A percentile compares a stretch with the other conserved stretches of the same genome.
These are phyloP conservation scores for Chascanopsetta lugubris DNA, from an alignment of 2,113 vertebrate species.

Conservation along the genomic window DNA sequence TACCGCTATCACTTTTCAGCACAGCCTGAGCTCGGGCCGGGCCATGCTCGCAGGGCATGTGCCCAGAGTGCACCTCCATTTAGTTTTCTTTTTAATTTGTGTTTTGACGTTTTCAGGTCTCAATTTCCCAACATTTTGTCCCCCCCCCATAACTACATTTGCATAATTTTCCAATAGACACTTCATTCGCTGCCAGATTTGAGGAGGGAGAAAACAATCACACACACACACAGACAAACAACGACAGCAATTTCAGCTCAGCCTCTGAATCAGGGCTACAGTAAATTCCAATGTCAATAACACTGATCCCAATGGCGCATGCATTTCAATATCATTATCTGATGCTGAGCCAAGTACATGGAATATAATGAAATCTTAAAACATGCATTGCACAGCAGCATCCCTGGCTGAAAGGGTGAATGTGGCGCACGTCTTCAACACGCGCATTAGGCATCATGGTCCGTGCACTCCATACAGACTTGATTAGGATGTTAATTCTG, in stretches of 20 bases:
- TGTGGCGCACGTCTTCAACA: constrained; percentile 44
- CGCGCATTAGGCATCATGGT: constrained; percentile 36
- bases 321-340: constrained; percentile 78
- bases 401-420: constrained; percentile 42
- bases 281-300: constrained; percentile 75
- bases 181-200: constrained; percentile 71
- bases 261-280: constrained; percentile 59
- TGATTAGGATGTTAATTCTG: constrained; percentile 64
- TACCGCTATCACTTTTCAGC: constrained; percentile 48
- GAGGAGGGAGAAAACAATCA: constrained; percentile 28
- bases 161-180: constrained; percentile 74
- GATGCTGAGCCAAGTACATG: constrained; percentile 64
- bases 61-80: constrained; percentile 42
- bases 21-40: constrained; percentile 3
- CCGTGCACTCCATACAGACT: constrained; percentile 32
- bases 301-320: constrained; percentile 72
- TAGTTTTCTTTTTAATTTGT: constrained; percentile 37
- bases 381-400: constrained; percentile 44
- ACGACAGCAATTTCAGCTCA: constrained; percentile 66
- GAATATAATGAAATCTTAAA: constrained; percentile 74
- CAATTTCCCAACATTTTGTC: constrained; percentile 49
- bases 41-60: constrained; percentile 47
- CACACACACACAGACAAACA: constrained; percentile 36
- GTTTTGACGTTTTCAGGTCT: constrained; percentile 60
- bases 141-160: constrained; percentile 51